Evolutionary conservation across 2,797 vertebrate genomes (phyloP), one percentile per base, ranked within the genome.

Genomic region (Neostethus bicornis): DNA sequence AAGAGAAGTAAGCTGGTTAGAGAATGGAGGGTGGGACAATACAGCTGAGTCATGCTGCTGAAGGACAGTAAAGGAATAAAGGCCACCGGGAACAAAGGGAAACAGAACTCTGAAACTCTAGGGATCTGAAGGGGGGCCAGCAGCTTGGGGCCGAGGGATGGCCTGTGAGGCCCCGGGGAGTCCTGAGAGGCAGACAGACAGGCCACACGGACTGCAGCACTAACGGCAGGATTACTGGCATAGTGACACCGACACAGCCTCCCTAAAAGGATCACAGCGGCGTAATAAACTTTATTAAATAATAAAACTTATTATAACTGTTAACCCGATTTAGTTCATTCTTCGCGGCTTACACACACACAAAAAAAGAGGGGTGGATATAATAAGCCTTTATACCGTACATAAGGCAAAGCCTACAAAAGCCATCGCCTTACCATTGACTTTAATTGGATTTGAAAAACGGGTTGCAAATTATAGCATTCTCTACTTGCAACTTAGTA

Each of bases 261-360:
- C 95, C 95, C 95, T 97, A 97, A 98, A 96, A 94, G 95, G 97
- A 98, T 99, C 96, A 96, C 88, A 90, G 88, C 92, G 88, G 94
- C 94, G 94, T 95, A 97, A 99, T 98, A 96, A 99, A 98, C 93
- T 98, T 98, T 98, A 98, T 98, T 98, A 96, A 98, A 98, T 99
- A 98, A 98, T 96, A 97, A 97, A 96, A 99, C 95, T 98, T 98
- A 98, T 97, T 98, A 98, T 95, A 98, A 98, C 93, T 95, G 96
- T 96, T 99, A 99, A 99, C 96, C 95, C 95, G 97, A 98, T 99
- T 99, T 99, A 96, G 94, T 96, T 98, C 94, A 97, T 98, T 98
- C 95, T 98, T 95, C 91, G 92, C 93, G 94, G 96, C 96, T 98
- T 98, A 98, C 94, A 96, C 93, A 96, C 86, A 85, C 85, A 87